Conservation (phyloP, 2,797 vertebrate genomes). For the Spheniscus humboldti region DNA sequence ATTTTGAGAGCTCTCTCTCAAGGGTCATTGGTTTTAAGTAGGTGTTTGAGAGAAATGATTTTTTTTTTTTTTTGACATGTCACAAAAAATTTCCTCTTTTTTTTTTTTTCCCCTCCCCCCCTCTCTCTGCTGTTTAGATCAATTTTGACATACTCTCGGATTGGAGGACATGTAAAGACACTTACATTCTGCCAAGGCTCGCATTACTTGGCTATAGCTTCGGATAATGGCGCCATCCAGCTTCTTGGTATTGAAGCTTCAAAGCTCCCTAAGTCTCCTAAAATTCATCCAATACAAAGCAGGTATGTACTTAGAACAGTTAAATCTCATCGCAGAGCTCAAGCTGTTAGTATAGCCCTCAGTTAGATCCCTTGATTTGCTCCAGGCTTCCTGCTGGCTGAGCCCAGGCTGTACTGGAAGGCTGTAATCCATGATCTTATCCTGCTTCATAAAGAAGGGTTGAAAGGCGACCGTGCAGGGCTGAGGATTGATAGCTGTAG, state of each 20-base stretch:
- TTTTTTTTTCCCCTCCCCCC: not conserved
- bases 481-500: not conserved
- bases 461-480: not conserved
- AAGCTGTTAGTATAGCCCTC: not conserved
- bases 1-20: not conserved
- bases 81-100: not conserved
- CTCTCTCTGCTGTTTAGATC: constrained; percentile 75
- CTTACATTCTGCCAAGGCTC: constrained; percentile 96
- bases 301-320: constrained; percentile 73
- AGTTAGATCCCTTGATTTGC: not conserved
- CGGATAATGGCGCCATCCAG: constrained; percentile 92
- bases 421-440: not conserved
- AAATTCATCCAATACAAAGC: constrained; percentile 93
- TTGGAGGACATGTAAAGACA: constrained; percentile 91
- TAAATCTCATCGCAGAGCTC: not conserved
- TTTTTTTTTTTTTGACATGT: not conserved
- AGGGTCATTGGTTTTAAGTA: not conserved
- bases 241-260: constrained; percentile 91
- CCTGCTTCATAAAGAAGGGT: not conserved
- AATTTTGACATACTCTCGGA: constrained; percentile 89
- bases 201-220: constrained; percentile 91
- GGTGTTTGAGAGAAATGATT: not conserved
- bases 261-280: constrained; percentile 94
- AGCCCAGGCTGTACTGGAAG: not conserved
- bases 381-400: not conserved